Evolutionary conservation across 1,140 invertebrate genomes (phyloP), one percentile per base, ranked within the genome.

Genomic region (Charaxes varanes): DNA sequence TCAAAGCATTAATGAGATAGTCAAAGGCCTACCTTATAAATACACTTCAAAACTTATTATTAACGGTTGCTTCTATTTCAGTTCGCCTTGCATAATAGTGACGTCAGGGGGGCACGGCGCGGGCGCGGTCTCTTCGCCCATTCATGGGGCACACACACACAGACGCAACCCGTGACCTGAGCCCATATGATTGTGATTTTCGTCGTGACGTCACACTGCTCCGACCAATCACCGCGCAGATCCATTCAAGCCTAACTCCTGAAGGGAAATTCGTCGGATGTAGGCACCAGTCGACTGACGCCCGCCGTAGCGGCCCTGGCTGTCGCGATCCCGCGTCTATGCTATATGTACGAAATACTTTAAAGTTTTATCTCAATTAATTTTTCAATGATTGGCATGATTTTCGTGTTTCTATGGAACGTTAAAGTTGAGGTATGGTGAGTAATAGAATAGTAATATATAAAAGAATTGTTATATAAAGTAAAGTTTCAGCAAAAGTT

Each of bases 221-320:
- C 52, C 61, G 49, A 68, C 78, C 78, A 82, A 82, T 82, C 53
- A 45, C 42, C 44, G 53, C 60, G 45, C 71, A 50, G 73, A 62
- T 63, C 76, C 78, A 82, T 82, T 82, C 78, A 82, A 78, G 66
- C 76, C 68, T 62, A 78, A 74, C 76, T 82, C 62, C 62, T 78
- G 71, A 82, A 80, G 73, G 63, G 65, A 80, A 77, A 62, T 73
- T 79, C 62, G 59, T 65, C 56, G 62, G 71, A 71, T 76, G 67
- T 49, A 62, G 56, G 43, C 68, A 62, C 28, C 72, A 82, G 78
- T 79, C 74, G 67, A 49, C 57, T 32, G 41, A 52, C 63, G 66
- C 41, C 44, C 63, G 62, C 57, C 63, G 60, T 46, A 40, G 47
- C 35, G 10, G 14, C 19, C 33, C 21, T 31, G 28, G 28, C 15